These are phyloP conservation scores for Prorops nasuta DNA, from an alignment of 1,140 invertebrate species.

Conservation along the genomic window DNA sequence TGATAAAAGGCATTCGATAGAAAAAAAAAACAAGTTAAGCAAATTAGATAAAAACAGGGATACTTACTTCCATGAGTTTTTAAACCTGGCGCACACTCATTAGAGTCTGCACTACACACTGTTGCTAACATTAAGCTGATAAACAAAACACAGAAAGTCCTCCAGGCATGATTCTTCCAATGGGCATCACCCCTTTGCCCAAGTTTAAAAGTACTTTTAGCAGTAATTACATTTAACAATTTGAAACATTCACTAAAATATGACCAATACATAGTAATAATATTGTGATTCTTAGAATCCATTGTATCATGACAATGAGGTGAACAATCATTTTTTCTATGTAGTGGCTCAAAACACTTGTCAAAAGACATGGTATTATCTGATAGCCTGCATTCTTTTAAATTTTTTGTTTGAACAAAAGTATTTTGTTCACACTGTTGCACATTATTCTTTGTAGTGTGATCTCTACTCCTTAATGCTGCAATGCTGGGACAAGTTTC, in stretches of 20 bases:
- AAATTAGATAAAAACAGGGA: conserved; percentile 9
- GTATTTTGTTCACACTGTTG: no score
- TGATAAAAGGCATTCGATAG: no score
- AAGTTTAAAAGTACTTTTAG: conserved; percentile 5
- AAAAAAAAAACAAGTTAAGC: conserved; percentile 1
- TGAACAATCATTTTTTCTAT: conserved; percentile 11
- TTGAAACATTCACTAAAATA: conserved; percentile 5
- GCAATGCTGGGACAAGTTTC: no score
- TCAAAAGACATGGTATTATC: no score
- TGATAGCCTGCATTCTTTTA: no score
- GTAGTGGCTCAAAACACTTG: no score
- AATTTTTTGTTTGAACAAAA: not conserved
- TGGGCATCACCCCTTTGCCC: conserved; percentile 5
- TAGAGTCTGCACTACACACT: conserved; percentile 20
- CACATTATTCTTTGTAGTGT: no score
- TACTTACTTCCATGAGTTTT: conserved; percentile 44
- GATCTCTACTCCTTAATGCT: no score
- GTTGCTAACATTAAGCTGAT: conserved; percentile 18
- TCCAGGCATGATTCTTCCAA: conserved; percentile 22
- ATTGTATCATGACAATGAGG: conserved; percentile 14
- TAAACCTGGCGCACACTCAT: conserved; percentile 33
- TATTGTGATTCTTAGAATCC: conserved; percentile 8
- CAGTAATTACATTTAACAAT: not conserved
- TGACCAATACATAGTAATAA: conserved; percentile 5
- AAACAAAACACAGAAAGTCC: conserved; percentile 23